These are phyloP conservation scores for Microctonus brassicae DNA, from an alignment of 2,888 invertebrate genomes.

Conservation along the genomic window DNA sequence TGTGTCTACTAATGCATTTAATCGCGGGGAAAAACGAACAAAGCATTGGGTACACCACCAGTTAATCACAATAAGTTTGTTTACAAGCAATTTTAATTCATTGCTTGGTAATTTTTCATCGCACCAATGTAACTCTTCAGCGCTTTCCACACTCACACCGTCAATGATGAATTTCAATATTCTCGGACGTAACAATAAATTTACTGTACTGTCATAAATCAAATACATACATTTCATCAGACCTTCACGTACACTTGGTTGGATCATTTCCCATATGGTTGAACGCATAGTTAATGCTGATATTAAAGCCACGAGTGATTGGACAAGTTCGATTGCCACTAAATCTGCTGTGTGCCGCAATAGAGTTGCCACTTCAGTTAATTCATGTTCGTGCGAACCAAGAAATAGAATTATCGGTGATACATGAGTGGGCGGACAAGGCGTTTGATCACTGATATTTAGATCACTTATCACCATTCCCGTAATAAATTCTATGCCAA, in stretches of 20 bases:
- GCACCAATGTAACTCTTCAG: slow-evolving; percentile 66
- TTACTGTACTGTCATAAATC: slow-evolving; percentile 67
- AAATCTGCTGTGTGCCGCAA: slow-evolving; percentile 65
- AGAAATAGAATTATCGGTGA: slow-evolving; percentile 57
- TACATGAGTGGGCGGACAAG: slow-evolving; percentile 51
- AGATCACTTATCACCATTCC: slow-evolving; percentile 57
- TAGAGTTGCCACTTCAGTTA: slow-evolving; percentile 63
- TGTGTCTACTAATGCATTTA: slow-evolving; percentile 65
- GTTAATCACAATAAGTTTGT: slow-evolving; percentile 66
- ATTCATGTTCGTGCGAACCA: slow-evolving; percentile 63
- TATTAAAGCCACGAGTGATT: slow-evolving; percentile 65
- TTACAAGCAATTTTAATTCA: slow-evolving; percentile 62
- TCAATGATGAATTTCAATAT: slow-evolving; percentile 68
- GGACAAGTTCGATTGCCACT: slow-evolving; percentile 63
- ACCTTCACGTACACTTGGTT: slow-evolving; percentile 61
- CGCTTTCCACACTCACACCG: slow-evolving; percentile 66
- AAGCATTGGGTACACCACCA: slow-evolving; percentile 65
- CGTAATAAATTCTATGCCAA: slow-evolving; percentile 63
- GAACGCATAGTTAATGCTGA: slow-evolving; percentile 60
- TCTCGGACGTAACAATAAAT: slow-evolving; percentile 62
- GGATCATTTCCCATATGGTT: slow-evolving; percentile 61
- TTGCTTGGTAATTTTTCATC: slow-evolving; percentile 63
- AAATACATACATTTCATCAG: slow-evolving; percentile 66
- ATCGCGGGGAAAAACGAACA: slow-evolving; percentile 62
- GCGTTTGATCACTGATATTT: slow-evolving; percentile 34